These are phyloP conservation scores for Dicyrtomina minuta DNA, from an alignment of 2,888 invertebrate genomes.

Conservation along the genomic window DNA sequence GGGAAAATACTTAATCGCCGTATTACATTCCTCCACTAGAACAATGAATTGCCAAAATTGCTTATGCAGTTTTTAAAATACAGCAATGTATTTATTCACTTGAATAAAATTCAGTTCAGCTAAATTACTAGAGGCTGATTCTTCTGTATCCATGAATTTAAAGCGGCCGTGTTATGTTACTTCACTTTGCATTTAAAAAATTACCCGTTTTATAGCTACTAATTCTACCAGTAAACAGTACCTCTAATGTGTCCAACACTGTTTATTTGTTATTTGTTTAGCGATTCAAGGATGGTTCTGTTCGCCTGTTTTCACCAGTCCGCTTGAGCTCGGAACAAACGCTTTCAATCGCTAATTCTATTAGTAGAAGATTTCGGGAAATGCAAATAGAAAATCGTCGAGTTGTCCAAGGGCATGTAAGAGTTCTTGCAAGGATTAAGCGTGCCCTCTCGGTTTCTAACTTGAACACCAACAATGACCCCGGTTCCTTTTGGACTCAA, in stretches of 20 bases:
- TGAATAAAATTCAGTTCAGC: too few relatives aligned
- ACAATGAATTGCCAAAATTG: too few relatives aligned
- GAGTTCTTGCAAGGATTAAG: slow-evolving; percentile 33
- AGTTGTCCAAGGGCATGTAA: slow-evolving; percentile 33
- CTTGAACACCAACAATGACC: not conserved
- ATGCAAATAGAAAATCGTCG: slow-evolving; percentile 19
- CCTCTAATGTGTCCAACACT: not conserved
- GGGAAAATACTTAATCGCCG: too few relatives aligned
- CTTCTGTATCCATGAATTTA: too few relatives aligned
- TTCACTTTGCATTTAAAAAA: too few relatives aligned
- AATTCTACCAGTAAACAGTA: not conserved
- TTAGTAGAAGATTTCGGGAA: slow-evolving; percentile 23
- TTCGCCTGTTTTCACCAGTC: slow-evolving; percentile 22
- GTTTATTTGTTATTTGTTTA: not conserved
- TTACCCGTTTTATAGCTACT: too few relatives aligned
- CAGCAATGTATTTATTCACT: too few relatives aligned
- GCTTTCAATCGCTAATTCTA: slow-evolving; percentile 13
- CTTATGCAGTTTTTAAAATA: too few relatives aligned
- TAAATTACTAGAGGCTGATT: too few relatives aligned
- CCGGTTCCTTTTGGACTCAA: slow-evolving; percentile 7
- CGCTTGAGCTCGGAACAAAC: slow-evolving; percentile 13
- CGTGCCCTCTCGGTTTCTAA: slow-evolving; percentile 24
- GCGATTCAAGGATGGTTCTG: not conserved
- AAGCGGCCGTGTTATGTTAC: too few relatives aligned
- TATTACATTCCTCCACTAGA: too few relatives aligned